Evolutionary conservation across 2,797 vertebrate genomes (phyloP), one percentile per base, ranked within the genome.

Genomic region (Eulemur mongoz): DNA sequence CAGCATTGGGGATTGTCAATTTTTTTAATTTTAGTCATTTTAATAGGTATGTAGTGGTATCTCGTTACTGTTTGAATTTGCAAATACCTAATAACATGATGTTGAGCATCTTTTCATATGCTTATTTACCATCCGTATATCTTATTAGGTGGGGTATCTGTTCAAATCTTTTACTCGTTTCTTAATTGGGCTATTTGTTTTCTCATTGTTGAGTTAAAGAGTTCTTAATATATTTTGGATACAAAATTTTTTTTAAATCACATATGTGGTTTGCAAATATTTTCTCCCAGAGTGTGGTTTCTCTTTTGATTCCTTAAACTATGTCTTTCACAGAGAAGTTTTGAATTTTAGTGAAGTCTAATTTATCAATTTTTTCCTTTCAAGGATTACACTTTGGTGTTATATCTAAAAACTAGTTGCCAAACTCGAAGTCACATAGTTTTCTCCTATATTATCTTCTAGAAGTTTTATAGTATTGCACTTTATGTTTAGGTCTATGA

Each of bases 191-290:
- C 59, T 89, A n/a, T 52, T 95, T 73, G 35, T 78, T 93, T 83
- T 61, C 52, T 75, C 83, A 89, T 69, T 94, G 72, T 83, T 95
- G 43, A 75, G 20, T 76, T 75, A 75, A 88, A 73, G 18, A 35
- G 25, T 76, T 96, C 61, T 50, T 85, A 14, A 23, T 70, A 78
- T 40, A 59, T 86, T 89, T 92, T 85, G 8, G 18, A 67, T 94
- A 52, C 5, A 59, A 75, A 12, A 7, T 23, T 30, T 80, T 90
- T 89, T 38, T 59, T 11, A 57, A 50, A 73, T 80, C 27, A 73
- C 48, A 30, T 69, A 43, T 94, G 35, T 95, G 27, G 43, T 85
- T 82, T 94, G 43, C 20, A 94, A 81, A 90, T 86, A 84, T 81
- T 76, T 85, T 32, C 30, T 95, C 22, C 45, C 11, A 93, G 45